A percentile compares a stretch with the other conserved stretches of the same genome.
phyloP scores from a whole-genome alignment of 2,888 invertebrate species.

The Ptychoptera contaminata region DNA sequence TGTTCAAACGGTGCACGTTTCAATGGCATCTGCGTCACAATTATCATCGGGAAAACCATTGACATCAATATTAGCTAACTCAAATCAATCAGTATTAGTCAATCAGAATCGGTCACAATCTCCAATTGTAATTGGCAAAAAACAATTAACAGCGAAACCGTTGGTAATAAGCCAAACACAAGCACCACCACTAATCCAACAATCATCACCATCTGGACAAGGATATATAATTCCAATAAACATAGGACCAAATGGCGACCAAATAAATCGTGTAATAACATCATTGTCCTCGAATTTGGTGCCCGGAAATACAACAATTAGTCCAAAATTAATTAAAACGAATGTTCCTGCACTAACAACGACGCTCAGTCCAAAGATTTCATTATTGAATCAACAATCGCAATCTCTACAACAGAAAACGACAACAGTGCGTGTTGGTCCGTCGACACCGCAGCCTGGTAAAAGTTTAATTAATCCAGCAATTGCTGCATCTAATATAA shows the following conservation, averaged over 20 bases:
- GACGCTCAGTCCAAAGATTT: slow-evolving; percentile 4
- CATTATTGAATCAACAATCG: neutral
- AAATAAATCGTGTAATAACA: neutral
- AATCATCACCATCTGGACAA: slow-evolving; percentile 13
- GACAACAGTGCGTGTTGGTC: slow-evolving; percentile 8
- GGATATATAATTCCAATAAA: slow-evolving; percentile 19
- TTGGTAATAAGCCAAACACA: slow-evolving; percentile 10
- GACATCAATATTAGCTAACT: slow-evolving; percentile 8
- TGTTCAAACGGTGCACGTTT: slow-evolving; percentile 27
- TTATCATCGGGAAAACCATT: slow-evolving; percentile 4
- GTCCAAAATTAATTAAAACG: slow-evolving; percentile 9
- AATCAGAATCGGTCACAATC: slow-evolving; percentile 10
- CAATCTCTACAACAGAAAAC: slow-evolving; percentile 7
- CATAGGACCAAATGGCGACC: slow-evolving; percentile 12
- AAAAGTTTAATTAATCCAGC: slow-evolving; percentile 13
- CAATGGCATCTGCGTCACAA: slow-evolving; percentile 16
- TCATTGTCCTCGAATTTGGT: neutral
- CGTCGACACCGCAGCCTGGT: slow-evolving; percentile 10
- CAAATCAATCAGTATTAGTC: slow-evolving; percentile 8
- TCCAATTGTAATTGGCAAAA: slow-evolving; percentile 9
- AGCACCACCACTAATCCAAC: slow-evolving; percentile 10
- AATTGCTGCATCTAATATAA: slow-evolving; percentile 10
- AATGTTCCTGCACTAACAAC: slow-evolving; percentile 8
- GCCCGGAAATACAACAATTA: neutral
- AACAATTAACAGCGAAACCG: slow-evolving; percentile 10